phyloP scores from a whole-genome alignment of 2,797 vertebrate genomes.

The Halcyon leucocephala region DNA sequence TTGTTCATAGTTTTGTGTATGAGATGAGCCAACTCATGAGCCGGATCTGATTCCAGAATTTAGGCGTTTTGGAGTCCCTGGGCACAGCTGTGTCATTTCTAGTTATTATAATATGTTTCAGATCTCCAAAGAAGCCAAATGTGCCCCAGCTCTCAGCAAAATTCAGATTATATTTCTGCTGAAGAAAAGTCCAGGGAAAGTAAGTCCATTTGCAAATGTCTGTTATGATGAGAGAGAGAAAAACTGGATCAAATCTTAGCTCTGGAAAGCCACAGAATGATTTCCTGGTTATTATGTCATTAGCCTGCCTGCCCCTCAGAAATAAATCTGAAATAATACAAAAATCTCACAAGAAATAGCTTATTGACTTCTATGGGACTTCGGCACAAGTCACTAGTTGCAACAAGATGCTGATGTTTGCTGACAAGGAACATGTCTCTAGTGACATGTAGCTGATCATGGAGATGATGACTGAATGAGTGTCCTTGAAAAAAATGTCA shows the following conservation, averaged over 20 bases:
- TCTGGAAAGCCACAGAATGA: background rate
- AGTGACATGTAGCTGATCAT: background rate
- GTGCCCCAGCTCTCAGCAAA: background rate
- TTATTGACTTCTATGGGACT: background rate
- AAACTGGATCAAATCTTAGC: background rate
- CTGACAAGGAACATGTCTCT: background rate
- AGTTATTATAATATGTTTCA: conserved; percentile 4
- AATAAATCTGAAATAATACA: background rate
- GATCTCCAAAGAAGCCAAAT: background rate
- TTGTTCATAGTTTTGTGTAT: background rate
- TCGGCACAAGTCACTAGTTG: background rate
- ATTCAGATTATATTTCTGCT: conserved; percentile 4
- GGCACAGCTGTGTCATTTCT: conserved; percentile 1
- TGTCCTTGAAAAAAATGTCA: background rate
- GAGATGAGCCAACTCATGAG: background rate
- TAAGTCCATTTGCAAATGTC: background rate
- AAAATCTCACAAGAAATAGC: background rate
- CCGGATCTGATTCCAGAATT: background rate
- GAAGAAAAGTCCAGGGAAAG: background rate
- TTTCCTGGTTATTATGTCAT: conserved; percentile 4
- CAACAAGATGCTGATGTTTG: background rate
- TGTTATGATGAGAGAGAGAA: background rate
- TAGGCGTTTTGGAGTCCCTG: background rate
- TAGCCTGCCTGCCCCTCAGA: background rate
- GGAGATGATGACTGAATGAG: background rate